Conservation (phyloP, 2,113 vertebrate genomes). For the Dipodomys stephensi region DNA sequence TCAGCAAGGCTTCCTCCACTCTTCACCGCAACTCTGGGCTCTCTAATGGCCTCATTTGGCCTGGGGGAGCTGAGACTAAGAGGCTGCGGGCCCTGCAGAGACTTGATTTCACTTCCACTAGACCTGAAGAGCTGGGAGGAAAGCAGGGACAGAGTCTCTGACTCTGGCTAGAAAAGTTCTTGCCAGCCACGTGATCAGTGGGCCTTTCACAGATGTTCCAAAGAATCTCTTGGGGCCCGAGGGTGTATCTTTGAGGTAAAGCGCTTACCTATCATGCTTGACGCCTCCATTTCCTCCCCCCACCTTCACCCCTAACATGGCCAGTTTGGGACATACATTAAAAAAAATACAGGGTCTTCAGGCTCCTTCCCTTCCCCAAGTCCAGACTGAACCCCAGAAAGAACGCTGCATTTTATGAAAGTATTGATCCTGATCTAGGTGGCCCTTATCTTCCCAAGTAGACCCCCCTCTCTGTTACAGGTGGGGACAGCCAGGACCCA, state of each 20-base stretch:
- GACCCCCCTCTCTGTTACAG: not conserved
- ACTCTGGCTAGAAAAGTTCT: not conserved
- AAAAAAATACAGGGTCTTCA: not conserved
- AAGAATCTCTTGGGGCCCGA: not conserved
- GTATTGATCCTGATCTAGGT: not conserved
- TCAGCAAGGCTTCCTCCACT: not conserved
- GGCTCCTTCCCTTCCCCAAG: not conserved
- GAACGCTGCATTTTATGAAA: conserved; percentile 1
- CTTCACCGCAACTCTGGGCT: not conserved
- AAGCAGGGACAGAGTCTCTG: not conserved
- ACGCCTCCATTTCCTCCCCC: too few species aligned
- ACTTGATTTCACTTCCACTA: not conserved
- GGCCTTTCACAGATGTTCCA: not conserved
- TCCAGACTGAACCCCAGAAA: not conserved
- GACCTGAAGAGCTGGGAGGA: not conserved
- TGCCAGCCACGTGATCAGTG: not conserved
- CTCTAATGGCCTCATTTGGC: not conserved
- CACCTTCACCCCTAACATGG: not conserved
- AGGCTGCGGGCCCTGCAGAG: not conserved
- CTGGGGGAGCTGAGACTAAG: not conserved
- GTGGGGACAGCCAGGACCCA: not conserved
- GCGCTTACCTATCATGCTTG: too few species aligned
- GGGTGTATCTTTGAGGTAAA: too few species aligned
- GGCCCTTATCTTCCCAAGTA: not conserved
- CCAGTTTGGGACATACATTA: not conserved